Percentiles rank a stretch among this genome's conserved stretches.
phyloP scores from a whole-genome alignment of 2,113 vertebrate genomes.

The Lasiurus borealis region DNA sequence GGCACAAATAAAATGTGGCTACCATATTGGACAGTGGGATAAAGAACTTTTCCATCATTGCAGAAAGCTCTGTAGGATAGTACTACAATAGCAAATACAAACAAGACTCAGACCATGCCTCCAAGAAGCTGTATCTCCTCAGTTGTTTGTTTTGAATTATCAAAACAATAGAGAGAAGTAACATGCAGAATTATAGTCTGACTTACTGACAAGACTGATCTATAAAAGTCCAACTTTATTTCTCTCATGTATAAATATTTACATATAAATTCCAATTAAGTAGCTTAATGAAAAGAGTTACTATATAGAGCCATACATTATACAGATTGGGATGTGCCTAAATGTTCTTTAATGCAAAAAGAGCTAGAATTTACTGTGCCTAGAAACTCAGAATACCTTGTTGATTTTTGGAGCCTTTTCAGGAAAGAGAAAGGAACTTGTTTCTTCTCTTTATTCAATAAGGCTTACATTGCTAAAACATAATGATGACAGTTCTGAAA shows the following conservation, averaged over 20 bases:
- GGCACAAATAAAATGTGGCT: not conserved
- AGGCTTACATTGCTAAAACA: not conserved
- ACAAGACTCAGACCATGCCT: not conserved
- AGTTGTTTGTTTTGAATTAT: not conserved
- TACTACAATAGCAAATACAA: not conserved
- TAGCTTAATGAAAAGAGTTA: not conserved
- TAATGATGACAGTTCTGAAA: not conserved
- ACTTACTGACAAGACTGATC: constrained; percentile 4
- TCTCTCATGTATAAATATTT: not conserved
- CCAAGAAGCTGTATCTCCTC: not conserved
- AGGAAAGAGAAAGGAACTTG: not conserved
- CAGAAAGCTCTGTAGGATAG: not conserved
- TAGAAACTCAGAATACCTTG: not conserved
- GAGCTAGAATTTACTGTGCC: not conserved
- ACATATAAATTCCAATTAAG: not conserved
- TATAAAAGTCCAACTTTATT: not conserved
- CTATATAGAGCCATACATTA: not conserved
- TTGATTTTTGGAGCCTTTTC: constrained; percentile 29
- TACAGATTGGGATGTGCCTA: not conserved
- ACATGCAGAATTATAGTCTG: not conserved
- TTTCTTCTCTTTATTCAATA: not conserved
- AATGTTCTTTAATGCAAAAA: not conserved
- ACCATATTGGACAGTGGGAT: not conserved
- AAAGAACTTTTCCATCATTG: not conserved
- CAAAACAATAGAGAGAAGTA: not conserved